These are phyloP conservation scores for Phalanger gymnotis DNA, from an alignment of 2,797 vertebrate genomes.

Conservation along the genomic window DNA sequence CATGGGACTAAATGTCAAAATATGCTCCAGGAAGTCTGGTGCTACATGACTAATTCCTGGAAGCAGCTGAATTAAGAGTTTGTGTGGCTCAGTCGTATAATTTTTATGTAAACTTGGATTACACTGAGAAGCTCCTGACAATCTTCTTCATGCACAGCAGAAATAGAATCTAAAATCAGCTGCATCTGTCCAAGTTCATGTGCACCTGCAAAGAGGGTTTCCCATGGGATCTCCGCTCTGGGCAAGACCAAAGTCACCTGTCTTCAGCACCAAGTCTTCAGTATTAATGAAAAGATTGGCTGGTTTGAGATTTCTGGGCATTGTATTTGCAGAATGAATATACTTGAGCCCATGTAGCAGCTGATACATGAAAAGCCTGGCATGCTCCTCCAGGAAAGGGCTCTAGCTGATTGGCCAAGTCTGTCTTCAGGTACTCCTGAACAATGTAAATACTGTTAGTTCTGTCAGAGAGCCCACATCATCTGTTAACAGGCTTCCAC, in stretches of 20 bases:
- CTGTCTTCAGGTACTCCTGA: slow-evolving; percentile 97
- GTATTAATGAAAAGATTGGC: slow-evolving; percentile 99
- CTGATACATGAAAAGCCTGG: slow-evolving; percentile 99
- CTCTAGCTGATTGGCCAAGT: slow-evolving; percentile 95
- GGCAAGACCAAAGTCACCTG: slow-evolving; percentile 97
- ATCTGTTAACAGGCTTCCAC: slow-evolving; percentile 91
- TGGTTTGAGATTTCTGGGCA: slow-evolving; percentile 98
- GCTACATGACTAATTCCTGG: slow-evolving; percentile 95
- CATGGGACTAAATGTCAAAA: slow-evolving; percentile 96
- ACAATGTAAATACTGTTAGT: slow-evolving; percentile 98
- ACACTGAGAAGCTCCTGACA: slow-evolving; percentile 96
- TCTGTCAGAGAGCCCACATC: slow-evolving; percentile 95
- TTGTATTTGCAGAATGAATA: slow-evolving; percentile 98
- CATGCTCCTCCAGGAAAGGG: slow-evolving; percentile 95
- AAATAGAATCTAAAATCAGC: slow-evolving; percentile 97
- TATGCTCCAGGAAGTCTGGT: slow-evolving; percentile 95
- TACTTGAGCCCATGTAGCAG: slow-evolving; percentile 98
- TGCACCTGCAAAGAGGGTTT: slow-evolving; percentile 96
- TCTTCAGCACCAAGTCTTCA: slow-evolving; percentile 96
- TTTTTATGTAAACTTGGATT: slow-evolving; percentile 97
- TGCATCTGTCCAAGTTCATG: slow-evolving; percentile 99
- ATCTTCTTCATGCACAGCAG: slow-evolving; percentile 97
- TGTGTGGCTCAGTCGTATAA: slow-evolving; percentile 96
- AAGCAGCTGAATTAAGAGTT: slow-evolving; percentile 94
- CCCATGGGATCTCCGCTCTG: slow-evolving; percentile 96